Conservation (phyloP, 2,113 vertebrate genomes). For the Epinephelus moara region DNA sequence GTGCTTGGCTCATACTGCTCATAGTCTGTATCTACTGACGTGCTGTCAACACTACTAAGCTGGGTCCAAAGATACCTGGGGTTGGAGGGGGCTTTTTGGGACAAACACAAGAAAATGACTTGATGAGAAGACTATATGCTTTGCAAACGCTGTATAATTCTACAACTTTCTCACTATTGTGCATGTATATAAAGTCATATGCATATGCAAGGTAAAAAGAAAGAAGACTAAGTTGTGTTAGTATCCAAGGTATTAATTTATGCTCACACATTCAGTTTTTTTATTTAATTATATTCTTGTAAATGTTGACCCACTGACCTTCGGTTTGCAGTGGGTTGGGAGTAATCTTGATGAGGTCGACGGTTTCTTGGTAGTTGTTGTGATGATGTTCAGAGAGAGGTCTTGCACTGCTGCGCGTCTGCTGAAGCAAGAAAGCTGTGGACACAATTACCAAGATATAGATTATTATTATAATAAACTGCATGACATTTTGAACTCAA, state of each 20-base stretch:
- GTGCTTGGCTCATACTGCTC: constrained; percentile 67
- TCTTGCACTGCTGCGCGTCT: constrained; percentile 32
- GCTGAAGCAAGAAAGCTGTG: constrained; percentile 67
- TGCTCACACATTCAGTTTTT: background rate
- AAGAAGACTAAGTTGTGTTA: constrained; percentile 9
- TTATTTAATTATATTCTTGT: background rate
- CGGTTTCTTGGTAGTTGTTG: constrained; percentile 62
- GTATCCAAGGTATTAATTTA: background rate
- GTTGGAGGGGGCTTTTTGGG: constrained; percentile 53
- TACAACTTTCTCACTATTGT: background rate
- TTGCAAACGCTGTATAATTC: background rate
- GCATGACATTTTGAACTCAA: background rate
- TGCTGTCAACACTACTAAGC: constrained; percentile 74
- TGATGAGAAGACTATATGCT: background rate
- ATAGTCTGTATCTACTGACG: constrained; percentile 78
- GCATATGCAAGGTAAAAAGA: constrained; percentile 6
- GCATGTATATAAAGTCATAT: background rate
- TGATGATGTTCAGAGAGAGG: background rate
- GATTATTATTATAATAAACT: background rate
- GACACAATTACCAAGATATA: background rate
- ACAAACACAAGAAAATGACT: constrained; percentile 42
- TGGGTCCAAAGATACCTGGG: constrained; percentile 69
- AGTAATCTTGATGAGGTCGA: constrained; percentile 72
- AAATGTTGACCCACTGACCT: constrained; percentile 52
- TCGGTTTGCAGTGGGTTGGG: constrained; percentile 2